Evolutionary conservation across 2,797 vertebrate genomes (phyloP).

Genomic region (Helostoma temminkii): DNA sequence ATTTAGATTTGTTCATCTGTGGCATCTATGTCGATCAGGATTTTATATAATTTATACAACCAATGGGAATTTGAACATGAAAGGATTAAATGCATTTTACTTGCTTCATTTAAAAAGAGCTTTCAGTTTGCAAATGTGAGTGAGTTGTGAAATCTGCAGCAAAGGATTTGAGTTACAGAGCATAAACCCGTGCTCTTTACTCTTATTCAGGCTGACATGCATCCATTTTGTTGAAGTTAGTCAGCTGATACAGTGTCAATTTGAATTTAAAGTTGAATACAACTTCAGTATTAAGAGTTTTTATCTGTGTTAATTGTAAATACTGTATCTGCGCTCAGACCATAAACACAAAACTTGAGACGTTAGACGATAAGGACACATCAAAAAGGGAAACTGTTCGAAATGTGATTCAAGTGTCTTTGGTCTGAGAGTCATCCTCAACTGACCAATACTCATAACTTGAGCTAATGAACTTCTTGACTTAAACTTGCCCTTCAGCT

Average conservation of each 20-base stretch:
- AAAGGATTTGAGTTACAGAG: constrained; percentile 5
- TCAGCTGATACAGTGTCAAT: background rate
- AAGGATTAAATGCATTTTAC: too few relatives aligned
- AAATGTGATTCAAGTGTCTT: background rate
- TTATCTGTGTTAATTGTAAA: too few relatives aligned
- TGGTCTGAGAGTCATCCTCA: background rate
- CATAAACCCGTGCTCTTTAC: background rate
- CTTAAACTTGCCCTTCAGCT: background rate
- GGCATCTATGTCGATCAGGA: too few relatives aligned
- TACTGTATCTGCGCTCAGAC: background rate
- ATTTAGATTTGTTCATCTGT: too few relatives aligned
- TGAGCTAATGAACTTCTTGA: background rate
- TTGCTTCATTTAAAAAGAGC: too few relatives aligned
- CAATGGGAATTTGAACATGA: background rate
- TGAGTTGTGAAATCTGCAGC: background rate
- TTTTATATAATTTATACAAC: background rate
- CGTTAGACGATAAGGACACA: background rate
- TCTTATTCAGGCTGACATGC: background rate
- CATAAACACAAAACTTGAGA: background rate
- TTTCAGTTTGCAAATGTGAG: background rate
- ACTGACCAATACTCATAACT: background rate
- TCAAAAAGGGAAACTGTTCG: background rate
- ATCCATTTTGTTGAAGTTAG: background rate
- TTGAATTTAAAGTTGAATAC: background rate
- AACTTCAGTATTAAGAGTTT: background rate